Percentiles rank a stretch among this genome's conserved stretches.
These are phyloP conservation scores for Pachyseris speciosa DNA, from an alignment of 64 coral and sea anemone genomes.

Conservation along the genomic window DNA sequence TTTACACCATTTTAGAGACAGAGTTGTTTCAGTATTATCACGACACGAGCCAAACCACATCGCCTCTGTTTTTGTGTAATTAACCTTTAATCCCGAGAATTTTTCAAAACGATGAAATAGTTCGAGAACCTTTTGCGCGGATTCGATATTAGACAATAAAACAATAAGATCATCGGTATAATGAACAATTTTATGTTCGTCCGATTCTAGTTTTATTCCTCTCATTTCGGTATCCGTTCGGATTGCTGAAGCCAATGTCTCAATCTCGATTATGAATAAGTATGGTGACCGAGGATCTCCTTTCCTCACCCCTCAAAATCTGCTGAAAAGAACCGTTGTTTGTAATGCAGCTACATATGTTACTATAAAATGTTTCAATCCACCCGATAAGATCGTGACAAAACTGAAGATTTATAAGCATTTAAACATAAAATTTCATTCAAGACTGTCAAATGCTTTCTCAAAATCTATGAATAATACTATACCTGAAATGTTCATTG, in stretches of 20 bases:
- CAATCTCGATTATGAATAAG: neutral
- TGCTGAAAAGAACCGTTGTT: neutral
- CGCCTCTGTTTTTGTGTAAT: constrained; percentile 31
- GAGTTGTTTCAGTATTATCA: neutral
- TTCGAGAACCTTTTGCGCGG: neutral
- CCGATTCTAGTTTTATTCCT: neutral
- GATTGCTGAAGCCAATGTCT: neutral
- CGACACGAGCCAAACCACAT: neutral
- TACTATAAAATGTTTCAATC: neutral
- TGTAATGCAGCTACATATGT: neutral
- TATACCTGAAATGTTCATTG: neutral
- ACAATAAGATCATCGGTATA: constrained; percentile 21
- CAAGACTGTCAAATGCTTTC: neutral
- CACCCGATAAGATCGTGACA: neutral
- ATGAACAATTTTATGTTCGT: constrained; percentile 5
- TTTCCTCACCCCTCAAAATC: neutral
- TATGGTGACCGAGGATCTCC: constrained; percentile 7
- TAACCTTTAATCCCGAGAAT: constrained; percentile 7
- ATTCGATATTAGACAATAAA: neutral
- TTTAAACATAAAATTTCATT: neutral
- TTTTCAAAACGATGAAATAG: constrained; percentile 4
- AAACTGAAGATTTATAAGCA: neutral
- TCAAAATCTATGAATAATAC: neutral
- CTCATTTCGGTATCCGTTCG: neutral
- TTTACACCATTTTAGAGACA: constrained; percentile 20